These are phyloP conservation scores for Periphyllus acericola DNA, from an alignment of 2,888 invertebrate species.

Conservation along the genomic window DNA sequence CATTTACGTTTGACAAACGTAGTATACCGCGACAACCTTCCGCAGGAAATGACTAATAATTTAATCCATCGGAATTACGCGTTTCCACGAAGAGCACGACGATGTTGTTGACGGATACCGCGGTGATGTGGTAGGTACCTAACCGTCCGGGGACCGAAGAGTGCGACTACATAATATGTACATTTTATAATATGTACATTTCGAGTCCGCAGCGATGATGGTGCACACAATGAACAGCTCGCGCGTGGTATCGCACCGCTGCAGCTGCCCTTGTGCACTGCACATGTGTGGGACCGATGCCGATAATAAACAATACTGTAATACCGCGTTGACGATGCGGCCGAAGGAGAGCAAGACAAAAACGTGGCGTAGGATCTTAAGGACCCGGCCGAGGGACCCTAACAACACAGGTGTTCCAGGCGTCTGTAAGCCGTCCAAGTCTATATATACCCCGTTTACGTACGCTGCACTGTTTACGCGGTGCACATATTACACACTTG, in stretches of 20 bases:
- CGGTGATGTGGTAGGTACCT: too few species aligned
- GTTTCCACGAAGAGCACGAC: too few species aligned
- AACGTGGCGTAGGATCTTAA: neutral
- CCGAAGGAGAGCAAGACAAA: neutral
- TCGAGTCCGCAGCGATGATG: neutral
- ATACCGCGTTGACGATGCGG: neutral
- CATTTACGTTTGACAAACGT: too few species aligned
- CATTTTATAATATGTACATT: too few species aligned
- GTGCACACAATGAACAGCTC: neutral
- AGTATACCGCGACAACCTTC: too few species aligned
- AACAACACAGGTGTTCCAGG: slow-evolving; percentile 3
- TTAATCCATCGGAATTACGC: too few species aligned
- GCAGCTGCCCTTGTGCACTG: neutral
- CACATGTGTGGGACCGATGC: neutral
- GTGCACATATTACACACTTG: neutral
- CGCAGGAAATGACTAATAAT: too few species aligned
- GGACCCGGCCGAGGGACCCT: neutral
- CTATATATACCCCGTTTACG: slow-evolving; percentile 17
- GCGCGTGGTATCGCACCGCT: neutral
- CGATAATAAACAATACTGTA: neutral
- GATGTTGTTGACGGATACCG: too few species aligned
- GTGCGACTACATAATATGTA: too few species aligned
- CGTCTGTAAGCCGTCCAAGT: slow-evolving; percentile 33
- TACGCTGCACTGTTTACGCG: neutral
- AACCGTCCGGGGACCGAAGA: too few species aligned